Base-by-base conservation (phyloP, 2,797 vertebrate genomes). In the Myotis findleyi region DNA sequence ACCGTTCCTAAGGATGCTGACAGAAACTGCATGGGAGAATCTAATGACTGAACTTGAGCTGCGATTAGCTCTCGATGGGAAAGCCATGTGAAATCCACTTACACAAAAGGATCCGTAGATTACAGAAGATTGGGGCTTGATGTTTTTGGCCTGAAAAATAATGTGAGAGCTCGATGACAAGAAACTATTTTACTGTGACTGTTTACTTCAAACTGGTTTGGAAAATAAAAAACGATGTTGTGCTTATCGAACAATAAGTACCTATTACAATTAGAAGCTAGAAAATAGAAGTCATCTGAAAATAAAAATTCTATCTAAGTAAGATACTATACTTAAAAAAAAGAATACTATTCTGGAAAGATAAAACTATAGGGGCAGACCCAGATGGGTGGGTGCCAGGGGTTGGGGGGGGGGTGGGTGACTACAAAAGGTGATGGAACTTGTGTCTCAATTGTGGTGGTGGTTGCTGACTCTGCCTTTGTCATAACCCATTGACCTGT, bases 21-120 rank as follows among this genome's bases (percentile, higher is more conserved):
- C 87, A 96, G 89, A 84, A 91, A 84, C 53, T 25, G 36, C 71
- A 33, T 14, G 51, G 68, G 92, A 92, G 92, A 66, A n/a, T 69
- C 87, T 79, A 47, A 87, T 5, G 72, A 49, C 75, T 23, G 17
- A 53, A 55, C 16, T 33, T 62, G 91, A 95, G 76, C 87, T 64
- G n/a, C 84, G 18, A 5, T 88, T 41, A 76, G 41, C 44, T 69
- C n/a, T 92, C 81, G 5, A 4, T 12, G 38, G 55, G n/a, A 21
- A 18, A 89, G 44, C 57, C 13, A 4, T 3, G 23, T 36, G 62
- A 92, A 89, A 51, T 53, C 77, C 62, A 66, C 81, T 92, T 59
- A 25, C 9, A 41, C 47, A 33, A 68, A 75, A 92, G 68, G 38
- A 75, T 76, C 12, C 16, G 85, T 30, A 59, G 82, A 53, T 49